These are phyloP conservation scores for Amblyjoppa fuscipennis DNA, from an alignment of 2,888 invertebrate species.

Conservation along the genomic window DNA sequence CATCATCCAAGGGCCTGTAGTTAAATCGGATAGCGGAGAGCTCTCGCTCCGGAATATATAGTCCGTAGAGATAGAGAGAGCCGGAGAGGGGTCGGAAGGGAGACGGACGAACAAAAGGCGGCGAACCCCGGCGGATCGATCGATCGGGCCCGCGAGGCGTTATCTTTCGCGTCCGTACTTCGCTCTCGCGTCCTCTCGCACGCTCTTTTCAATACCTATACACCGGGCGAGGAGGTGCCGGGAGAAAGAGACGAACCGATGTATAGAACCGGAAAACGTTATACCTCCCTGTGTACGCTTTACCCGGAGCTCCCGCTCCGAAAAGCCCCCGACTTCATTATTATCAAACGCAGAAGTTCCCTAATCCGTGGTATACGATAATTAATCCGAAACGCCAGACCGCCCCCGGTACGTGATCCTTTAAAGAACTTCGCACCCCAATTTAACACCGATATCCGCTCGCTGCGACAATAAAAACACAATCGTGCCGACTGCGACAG, in stretches of 20 bases:
- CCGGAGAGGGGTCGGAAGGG: conserved; percentile 44
- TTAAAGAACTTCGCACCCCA: conserved; percentile 59
- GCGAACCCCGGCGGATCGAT: conserved; percentile 77
- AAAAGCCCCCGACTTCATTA: conserved; percentile 46
- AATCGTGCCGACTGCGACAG: background rate
- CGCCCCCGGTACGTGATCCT: conserved; percentile 19
- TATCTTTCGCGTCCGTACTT: conserved; percentile 81
- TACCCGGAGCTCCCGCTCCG: conserved; percentile 36
- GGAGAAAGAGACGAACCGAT: conserved; percentile 35
- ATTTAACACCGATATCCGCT: conserved; percentile 48
- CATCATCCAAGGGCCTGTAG: conserved; percentile 73
- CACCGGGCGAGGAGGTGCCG: conserved; percentile 27
- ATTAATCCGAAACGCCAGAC: conserved; percentile 57
- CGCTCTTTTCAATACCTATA: conserved; percentile 55
- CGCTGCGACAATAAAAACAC: conserved; percentile 44
- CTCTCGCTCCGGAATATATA: conserved; percentile 19
- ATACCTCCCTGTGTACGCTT: conserved; percentile 42
- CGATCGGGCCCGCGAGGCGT: conserved; percentile 80
- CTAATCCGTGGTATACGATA: conserved; percentile 65
- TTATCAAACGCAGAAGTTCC: conserved; percentile 62
- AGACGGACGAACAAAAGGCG: conserved; percentile 80
- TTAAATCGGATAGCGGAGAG: conserved; percentile 78
- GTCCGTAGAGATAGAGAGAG: conserved; percentile 12
- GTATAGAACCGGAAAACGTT: conserved; percentile 35
- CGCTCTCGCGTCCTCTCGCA: conserved; percentile 55